Conservation (phyloP, 2,113 vertebrate genomes). For the Osmerus mordax region DNA sequence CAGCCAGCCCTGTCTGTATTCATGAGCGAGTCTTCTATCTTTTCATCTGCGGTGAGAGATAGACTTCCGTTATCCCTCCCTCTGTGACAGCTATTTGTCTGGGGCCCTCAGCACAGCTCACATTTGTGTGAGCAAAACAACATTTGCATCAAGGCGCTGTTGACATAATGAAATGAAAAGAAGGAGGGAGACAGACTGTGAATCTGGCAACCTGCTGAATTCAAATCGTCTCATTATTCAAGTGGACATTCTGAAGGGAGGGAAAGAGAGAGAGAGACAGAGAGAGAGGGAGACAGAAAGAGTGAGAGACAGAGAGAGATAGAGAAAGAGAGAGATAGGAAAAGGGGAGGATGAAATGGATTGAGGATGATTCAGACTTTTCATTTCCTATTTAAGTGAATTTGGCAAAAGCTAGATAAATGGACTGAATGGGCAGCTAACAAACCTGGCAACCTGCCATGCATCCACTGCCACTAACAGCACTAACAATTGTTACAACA, state of each 20-base stretch:
- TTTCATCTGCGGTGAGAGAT: background rate
- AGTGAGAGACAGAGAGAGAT: background rate
- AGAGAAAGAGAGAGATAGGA: background rate
- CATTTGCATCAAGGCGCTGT: conserved; percentile 25
- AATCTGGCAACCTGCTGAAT: conserved; percentile 37
- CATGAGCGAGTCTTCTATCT: no score
- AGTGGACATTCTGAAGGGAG: conserved; percentile 9
- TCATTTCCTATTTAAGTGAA: conserved; percentile 19
- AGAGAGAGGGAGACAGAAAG: background rate
- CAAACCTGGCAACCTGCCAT: conserved; percentile 23
- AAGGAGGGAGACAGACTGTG: conserved; percentile 20
- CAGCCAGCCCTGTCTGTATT: no score
- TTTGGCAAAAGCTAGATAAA: conserved; percentile 26
- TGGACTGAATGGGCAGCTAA: background rate
- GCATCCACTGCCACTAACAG: background rate
- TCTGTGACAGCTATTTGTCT: conserved; percentile 1
- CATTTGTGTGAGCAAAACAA: conserved; percentile 4
- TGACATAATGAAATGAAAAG: conserved; percentile 35
- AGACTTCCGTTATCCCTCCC: background rate
- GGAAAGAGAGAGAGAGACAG: conserved; percentile 16
- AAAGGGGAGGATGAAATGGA: background rate
- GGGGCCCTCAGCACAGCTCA: background rate
- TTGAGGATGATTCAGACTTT: conserved; percentile 29
- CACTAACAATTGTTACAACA: background rate
- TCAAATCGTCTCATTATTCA: conserved; percentile 45